Evolutionary conservation across 2,113 vertebrate species (phyloP), one percentile per base, ranked within the genome.

Genomic region (Halichoerus grypus): DNA sequence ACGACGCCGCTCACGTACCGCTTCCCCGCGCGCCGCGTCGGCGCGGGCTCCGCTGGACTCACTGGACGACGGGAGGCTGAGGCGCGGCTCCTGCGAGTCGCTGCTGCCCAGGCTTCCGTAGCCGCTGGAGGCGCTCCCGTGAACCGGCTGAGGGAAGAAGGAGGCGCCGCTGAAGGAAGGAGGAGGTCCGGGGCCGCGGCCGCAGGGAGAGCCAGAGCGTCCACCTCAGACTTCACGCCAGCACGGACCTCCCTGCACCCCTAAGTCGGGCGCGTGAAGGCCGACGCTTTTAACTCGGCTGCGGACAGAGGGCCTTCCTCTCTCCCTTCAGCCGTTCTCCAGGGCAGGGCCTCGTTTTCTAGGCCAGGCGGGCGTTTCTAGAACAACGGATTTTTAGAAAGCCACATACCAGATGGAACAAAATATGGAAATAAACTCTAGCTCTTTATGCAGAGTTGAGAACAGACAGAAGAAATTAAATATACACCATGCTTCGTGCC

Each of bases 101-200:
- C 99, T 99, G 98, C 99, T 99, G 15, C 99, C 99, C 90, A 99
- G 98, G 97, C 99, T 99, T 88, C 99, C 99, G 0, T 99, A 99
- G 95, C 99, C 99, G 14, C 99, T 99, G 96, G 99, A 99, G n/a
- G 99, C 98, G 6, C 99, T 99, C 97, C 98, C 98, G 55, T 99
- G 99, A 46, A 99, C 99, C 0, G 99, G 99, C 99, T n/a, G 33
- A 8, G 18, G 65, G 26, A 15, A 31, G 28, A 3, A 65, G 63
- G 61, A 63, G 61, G 26, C 5, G 26, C 3, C 0, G 0, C 5
- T n/a, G 33, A 18, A n/a, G 65, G 26, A 15, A 31, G 28, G 3
- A 65, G 63, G 61, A 63, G 61, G 11, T 12, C 28, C 28, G 63
- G 28, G 1, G 65, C n/a, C 15, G 65, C 65, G 5, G 15, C 65